Conservation (phyloP, 2,888 invertebrate species). For the Steinernema scapterisci region DNA sequence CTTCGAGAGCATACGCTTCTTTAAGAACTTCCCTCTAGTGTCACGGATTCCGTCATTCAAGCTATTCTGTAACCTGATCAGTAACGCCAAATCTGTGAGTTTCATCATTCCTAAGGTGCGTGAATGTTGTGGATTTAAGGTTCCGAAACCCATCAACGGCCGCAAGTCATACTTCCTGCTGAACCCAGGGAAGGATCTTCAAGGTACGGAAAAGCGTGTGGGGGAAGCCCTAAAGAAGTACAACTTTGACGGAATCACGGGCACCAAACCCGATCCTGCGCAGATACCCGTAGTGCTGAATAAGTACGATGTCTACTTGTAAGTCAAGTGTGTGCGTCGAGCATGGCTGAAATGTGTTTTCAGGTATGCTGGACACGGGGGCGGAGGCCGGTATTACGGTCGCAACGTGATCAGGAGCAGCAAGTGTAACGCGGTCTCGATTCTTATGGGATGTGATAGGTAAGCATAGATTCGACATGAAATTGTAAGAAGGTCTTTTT, state of each 20-base stretch:
- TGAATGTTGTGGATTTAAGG: constrained; percentile 34
- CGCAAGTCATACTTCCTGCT: constrained; percentile 57
- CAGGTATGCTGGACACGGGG: constrained; percentile 49
- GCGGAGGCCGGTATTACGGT: constrained; percentile 51
- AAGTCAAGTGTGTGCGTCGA: no score
- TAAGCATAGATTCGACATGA: constrained; percentile 28
- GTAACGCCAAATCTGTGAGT: constrained; percentile 33
- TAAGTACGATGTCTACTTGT: constrained; percentile 56
- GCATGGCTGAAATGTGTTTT: background rate
- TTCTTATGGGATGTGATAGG: constrained; percentile 64
- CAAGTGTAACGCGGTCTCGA: constrained; percentile 53
- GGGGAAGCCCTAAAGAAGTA: constrained; percentile 48
- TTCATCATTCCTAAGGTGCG: background rate
- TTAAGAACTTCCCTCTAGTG: constrained; percentile 48
- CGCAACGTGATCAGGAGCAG: constrained; percentile 48
- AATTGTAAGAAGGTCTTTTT: background rate
- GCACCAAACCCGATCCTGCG: constrained; percentile 41
- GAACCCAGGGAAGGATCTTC: constrained; percentile 61
- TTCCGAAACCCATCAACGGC: constrained; percentile 53
- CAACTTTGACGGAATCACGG: constrained; percentile 52
- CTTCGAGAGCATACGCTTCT: constrained; percentile 56
- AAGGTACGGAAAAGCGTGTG: constrained; percentile 54
- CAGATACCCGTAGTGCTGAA: constrained; percentile 47
- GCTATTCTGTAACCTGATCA: constrained; percentile 42
- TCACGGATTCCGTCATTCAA: constrained; percentile 55